Base-by-base conservation (phyloP, 2,888 invertebrate species). In the Lasioglossum calceatum region DNA sequence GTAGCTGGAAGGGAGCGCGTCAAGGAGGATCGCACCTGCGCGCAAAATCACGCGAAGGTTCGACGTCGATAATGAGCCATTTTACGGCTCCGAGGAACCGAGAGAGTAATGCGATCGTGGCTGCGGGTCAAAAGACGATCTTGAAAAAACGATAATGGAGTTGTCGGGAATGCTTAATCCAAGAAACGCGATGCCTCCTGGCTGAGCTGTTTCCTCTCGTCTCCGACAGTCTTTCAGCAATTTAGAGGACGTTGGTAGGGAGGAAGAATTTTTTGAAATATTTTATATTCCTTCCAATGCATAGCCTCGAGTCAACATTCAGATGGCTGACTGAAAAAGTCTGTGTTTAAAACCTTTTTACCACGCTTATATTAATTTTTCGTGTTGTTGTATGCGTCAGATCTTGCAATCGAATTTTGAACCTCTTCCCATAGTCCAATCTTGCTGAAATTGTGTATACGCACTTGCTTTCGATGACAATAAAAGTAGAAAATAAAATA, bases 21-120 rank as follows among this genome's bases (percentile, higher is more conserved):
- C 42, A 8, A 27, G 12, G 27, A 32, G 54, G 47, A 83, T 67
- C 70, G 78, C 84, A 85, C 78, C 84, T 85, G 84, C 70, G 42
- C 75, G n/a, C 16, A 19, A 23, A 76, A 84, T 85, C 85, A 76
- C 85, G 85, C 85, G 76, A 85, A 36, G 61, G 50, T 16, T 32
- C 67, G 70, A 39, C 10, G 75, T 71, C 78, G 47, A 84, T 79
- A 79, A 85, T 64, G 23, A 79, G 44, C 16, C n/a, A 19, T 32
- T 54, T 54, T 44, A 19, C 42, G 36, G 44, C 44, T 70, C 70
- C 39, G 70, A 70, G 39, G 70, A 70, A 39, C n/a, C 39, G 12
- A 12, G 23, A 39, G 70, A 70, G 70, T 70, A 70, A 42, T 27
- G 47, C 47, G 73, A 79, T 42, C 39, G 19, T n/a, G 1, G 39